These are phyloP conservation scores for Zoanthus gigantus DNA, from an alignment of 92 coral and sea anemone species.

Conservation along the genomic window DNA sequence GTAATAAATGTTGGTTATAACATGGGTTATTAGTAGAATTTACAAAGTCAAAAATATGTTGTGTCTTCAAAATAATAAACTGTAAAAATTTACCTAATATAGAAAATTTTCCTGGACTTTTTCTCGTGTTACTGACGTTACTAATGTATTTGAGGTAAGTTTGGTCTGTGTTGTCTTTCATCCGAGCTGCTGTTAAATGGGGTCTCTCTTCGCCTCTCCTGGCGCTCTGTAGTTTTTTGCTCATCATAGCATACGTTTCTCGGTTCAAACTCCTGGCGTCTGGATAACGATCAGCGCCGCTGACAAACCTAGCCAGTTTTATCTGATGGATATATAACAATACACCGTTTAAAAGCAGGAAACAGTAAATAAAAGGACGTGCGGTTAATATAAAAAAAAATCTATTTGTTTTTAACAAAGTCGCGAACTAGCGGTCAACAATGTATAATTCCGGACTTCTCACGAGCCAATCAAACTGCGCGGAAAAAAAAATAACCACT, in stretches of 20 bases:
- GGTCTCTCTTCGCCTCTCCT: constrained; percentile 55
- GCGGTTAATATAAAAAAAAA: no score
- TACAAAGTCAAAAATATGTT: no score
- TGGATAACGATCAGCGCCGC: neutral
- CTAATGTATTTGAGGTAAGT: constrained; percentile 75
- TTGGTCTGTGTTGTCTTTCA: constrained; percentile 72
- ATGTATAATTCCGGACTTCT: no score
- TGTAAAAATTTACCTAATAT: constrained; percentile 3
- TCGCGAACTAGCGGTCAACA: no score
- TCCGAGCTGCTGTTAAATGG: constrained; percentile 44
- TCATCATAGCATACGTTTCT: constrained; percentile 81
- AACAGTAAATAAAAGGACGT: neutral
- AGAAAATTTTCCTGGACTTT: neutral
- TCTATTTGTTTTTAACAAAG: no score
- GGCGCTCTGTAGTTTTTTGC: constrained; percentile 66
- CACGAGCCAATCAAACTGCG: no score
- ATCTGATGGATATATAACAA: neutral
- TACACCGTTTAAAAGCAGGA: neutral
- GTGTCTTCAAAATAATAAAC: no score
- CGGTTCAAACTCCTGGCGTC: constrained; percentile 56
- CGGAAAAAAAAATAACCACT: neutral
- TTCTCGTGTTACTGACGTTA: constrained; percentile 54
- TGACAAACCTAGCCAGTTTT: constrained; percentile 39
- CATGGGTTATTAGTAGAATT: no score
- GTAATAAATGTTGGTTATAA: no score